These are phyloP conservation scores for Gambelia wislizenii DNA, from an alignment of 2,797 vertebrate species.

Conservation along the genomic window DNA sequence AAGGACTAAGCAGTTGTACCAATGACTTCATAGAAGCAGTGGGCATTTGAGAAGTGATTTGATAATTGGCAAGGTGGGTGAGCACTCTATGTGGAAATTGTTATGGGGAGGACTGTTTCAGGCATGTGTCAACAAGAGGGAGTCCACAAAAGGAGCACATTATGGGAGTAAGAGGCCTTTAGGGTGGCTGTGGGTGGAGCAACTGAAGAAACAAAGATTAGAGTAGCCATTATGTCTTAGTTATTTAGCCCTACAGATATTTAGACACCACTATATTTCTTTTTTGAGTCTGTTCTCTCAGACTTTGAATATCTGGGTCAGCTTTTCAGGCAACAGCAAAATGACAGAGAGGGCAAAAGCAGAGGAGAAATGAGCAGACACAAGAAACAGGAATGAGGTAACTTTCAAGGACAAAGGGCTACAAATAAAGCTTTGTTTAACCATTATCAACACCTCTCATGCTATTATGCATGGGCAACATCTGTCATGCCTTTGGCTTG, in stretches of 20 bases:
- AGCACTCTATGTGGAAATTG: background rate
- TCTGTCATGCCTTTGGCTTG: slow-evolving; percentile 63
- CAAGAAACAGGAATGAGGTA: slow-evolving; percentile 30
- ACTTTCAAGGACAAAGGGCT: slow-evolving; percentile 60
- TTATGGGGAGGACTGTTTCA: background rate
- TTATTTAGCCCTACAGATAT: background rate
- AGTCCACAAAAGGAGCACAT: too few relatives aligned
- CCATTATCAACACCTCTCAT: slow-evolving; percentile 43
- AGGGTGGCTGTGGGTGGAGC: background rate
- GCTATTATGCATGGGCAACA: slow-evolving; percentile 57
- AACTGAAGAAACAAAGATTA: background rate
- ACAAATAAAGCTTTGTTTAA: slow-evolving; percentile 27
- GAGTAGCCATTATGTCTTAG: background rate
- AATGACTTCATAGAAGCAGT: background rate
- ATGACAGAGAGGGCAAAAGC: slow-evolving; percentile 58
- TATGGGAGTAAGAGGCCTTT: background rate
- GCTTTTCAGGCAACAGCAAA: slow-evolving; percentile 51
- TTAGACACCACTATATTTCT: slow-evolving; percentile 57
- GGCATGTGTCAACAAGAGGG: background rate
- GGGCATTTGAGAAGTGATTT: background rate
- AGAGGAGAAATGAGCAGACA: slow-evolving; percentile 56
- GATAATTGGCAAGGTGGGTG: too few relatives aligned
- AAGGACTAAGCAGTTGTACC: background rate
- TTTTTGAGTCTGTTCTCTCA: slow-evolving; percentile 63
- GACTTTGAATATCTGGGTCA: slow-evolving; percentile 63